phyloP scores from a whole-genome alignment of 2,888 invertebrate genomes.

The Oscheius myriophilus region DNA sequence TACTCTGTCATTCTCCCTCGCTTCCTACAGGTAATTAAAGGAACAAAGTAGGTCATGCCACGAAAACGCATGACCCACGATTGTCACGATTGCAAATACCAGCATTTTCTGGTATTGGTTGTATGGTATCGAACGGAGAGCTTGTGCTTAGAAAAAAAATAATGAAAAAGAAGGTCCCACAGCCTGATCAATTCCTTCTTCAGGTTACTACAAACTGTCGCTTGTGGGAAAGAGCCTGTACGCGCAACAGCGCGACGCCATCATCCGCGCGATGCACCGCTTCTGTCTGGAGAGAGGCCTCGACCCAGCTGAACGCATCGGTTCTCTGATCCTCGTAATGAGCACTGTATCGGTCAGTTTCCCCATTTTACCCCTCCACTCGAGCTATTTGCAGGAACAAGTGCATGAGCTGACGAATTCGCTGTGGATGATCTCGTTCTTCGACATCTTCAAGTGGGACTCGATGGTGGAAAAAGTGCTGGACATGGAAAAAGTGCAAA shows the following conservation, averaged over 20 bases:
- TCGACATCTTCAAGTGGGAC: slow-evolving; percentile 49
- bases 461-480: too few relatives aligned
- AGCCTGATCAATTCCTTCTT: slow-evolving; percentile 22
- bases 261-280: slow-evolving; percentile 45
- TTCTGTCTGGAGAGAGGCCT: slow-evolving; percentile 46
- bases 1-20: too few relatives aligned
- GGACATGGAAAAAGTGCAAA: too few relatives aligned
- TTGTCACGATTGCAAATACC: too few relatives aligned
- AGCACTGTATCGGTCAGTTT: slow-evolving; percentile 44
- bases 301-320: slow-evolving; percentile 45
- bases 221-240: slow-evolving; percentile 45
- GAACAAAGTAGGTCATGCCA: too few relatives aligned
- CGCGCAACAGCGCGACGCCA: slow-evolving; percentile 42
- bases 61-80: too few relatives aligned
- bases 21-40: too few relatives aligned
- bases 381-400: slow-evolving; percentile 39
- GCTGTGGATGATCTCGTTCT: slow-evolving; percentile 48
- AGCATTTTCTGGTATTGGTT: too few relatives aligned
- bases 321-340: slow-evolving; percentile 47
- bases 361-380: background rate
- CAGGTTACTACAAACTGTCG: slow-evolving; percentile 43
- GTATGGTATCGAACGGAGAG: too few relatives aligned
- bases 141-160: too few relatives aligned
- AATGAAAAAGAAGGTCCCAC: too few relatives aligned
- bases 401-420: slow-evolving; percentile 46